Conservation (phyloP, 2,888 invertebrate species). For the Pammene aurita region DNA sequence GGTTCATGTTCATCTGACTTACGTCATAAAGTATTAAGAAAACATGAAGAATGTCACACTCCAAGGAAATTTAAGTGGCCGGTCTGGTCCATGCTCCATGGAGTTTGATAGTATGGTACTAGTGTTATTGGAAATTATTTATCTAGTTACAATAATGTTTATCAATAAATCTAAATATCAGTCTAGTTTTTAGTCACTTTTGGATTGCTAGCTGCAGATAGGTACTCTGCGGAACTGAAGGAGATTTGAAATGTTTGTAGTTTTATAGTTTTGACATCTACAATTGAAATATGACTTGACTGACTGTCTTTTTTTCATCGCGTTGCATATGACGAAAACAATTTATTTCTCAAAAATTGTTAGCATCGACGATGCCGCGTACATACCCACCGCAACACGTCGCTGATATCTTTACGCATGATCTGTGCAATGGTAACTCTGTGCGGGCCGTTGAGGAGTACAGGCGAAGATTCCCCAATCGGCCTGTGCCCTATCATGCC, state of each 20-base stretch:
- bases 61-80: too few relatives aligned
- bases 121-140: too few relatives aligned
- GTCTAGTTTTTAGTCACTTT: not conserved
- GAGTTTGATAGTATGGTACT: not conserved
- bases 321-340: too few relatives aligned
- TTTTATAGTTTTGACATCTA: too few relatives aligned
- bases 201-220: not conserved
- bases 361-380: not conserved
- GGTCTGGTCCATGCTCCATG: not conserved
- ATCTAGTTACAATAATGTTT: too few relatives aligned
- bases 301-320: not conserved
- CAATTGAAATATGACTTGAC: too few relatives aligned
- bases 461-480: conserved; percentile 9
- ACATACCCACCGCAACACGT: not conserved
- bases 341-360: too few relatives aligned
- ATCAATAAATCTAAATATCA: not conserved
- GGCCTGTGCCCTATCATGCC: conserved; percentile 12
- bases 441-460: conserved; percentile 14
- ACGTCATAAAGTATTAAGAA: not conserved
- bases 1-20: not conserved
- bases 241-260: too few relatives aligned
- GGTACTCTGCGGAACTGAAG: not conserved
- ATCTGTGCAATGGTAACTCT: too few relatives aligned
- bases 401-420: conserved; percentile 10
- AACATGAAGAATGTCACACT: too few relatives aligned